Evolutionary conservation across 2,888 invertebrate genomes (phyloP).

Genomic region (Oscheius sp.): DNA sequence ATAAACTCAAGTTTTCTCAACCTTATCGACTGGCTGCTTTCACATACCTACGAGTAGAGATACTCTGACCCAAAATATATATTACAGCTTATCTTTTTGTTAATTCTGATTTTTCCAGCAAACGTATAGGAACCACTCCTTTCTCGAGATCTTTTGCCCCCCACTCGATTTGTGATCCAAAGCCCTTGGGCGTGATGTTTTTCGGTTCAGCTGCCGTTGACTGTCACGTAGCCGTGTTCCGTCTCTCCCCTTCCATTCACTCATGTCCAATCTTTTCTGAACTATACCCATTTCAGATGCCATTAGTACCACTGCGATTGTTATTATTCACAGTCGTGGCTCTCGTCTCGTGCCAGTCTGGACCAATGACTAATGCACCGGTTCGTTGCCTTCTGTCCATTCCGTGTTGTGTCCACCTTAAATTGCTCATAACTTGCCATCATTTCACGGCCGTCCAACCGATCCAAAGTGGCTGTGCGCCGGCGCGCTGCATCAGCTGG

Average conservation of each 20-base stretch:
- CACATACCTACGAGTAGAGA: too few species aligned
- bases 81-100: too few species aligned
- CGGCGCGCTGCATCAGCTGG: constrained; percentile 16
- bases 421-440: constrained; percentile 8
- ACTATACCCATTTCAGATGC: neutral
- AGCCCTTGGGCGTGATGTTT: constrained; percentile 1
- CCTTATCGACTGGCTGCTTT: too few species aligned
- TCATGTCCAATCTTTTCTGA: neutral
- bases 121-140: too few species aligned
- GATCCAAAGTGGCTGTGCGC: neutral
- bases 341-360: neutral
- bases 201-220: constrained; percentile 7
- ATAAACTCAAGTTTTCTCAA: too few species aligned
- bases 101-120: too few species aligned
- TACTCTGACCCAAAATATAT: too few species aligned
- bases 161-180: constrained; percentile 8
- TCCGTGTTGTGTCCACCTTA: neutral
- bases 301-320: neutral
- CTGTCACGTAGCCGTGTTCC: neutral
- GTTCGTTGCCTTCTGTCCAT: constrained; percentile 9
- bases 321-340: constrained; percentile 9
- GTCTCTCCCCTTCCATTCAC: neutral
- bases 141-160: too few species aligned
- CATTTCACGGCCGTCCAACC: constrained; percentile 7
- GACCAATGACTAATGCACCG: constrained; percentile 18